phyloP scores from a whole-genome alignment of 2,888 invertebrate species.

The Eupeodes latifasciatus region DNA sequence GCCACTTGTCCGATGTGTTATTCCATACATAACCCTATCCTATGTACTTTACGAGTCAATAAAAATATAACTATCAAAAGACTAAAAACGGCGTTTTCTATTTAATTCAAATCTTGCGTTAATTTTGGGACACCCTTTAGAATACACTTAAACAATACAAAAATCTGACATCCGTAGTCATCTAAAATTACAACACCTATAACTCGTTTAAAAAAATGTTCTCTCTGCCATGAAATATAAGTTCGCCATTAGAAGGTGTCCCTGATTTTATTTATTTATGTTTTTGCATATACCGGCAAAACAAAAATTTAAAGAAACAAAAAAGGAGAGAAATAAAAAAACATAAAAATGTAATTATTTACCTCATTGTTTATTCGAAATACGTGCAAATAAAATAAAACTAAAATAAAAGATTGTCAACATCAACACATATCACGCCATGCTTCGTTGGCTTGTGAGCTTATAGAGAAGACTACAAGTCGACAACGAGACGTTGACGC shows the following conservation, averaged over 20 bases:
- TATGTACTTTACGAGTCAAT: no score
- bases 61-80: no score
- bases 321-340: neutral
- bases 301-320: neutral
- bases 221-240: slow-evolving; percentile 6
- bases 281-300: slow-evolving; percentile 53
- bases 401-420: slow-evolving; percentile 52
- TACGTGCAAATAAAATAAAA: slow-evolving; percentile 27
- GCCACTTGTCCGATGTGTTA: no score
- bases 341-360: slow-evolving; percentile 63
- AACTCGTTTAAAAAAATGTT: slow-evolving; percentile 1
- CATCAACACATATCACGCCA: slow-evolving; percentile 57
- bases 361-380: slow-evolving; percentile 53
- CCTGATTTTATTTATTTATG: slow-evolving; percentile 19
- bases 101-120: no score
- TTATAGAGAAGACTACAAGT: slow-evolving; percentile 1
- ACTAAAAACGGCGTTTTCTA: no score
- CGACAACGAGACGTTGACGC: slow-evolving; percentile 10
- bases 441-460: slow-evolving; percentile 32
- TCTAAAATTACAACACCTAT: slow-evolving; percentile 43
- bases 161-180: slow-evolving; percentile 19
- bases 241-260: slow-evolving; percentile 46
- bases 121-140: no score
- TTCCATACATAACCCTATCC: no score
- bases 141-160: slow-evolving; percentile 55